phyloP scores from a whole-genome alignment of 2,888 invertebrate species.

The Xestia sexstrigata region DNA sequence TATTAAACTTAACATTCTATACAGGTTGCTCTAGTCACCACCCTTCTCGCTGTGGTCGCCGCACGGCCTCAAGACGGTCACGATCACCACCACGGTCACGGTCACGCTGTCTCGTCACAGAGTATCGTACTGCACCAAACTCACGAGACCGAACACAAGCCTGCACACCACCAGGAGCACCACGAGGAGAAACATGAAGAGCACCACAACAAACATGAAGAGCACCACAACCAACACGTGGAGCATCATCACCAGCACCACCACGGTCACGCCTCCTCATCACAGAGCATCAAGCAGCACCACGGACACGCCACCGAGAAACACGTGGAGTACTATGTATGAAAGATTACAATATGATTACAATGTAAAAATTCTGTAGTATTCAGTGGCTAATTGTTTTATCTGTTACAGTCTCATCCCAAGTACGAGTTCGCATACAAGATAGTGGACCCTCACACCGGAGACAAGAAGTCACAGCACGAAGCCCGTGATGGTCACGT shows the following conservation, averaged over 20 bases:
- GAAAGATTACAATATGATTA: neutral
- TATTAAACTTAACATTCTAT: neutral
- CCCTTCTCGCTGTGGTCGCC: slow-evolving; percentile 36
- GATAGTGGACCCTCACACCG: slow-evolving; percentile 86
- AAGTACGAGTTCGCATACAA: slow-evolving; percentile 89
- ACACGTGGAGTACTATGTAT: slow-evolving; percentile 61
- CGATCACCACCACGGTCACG: slow-evolving; percentile 68
- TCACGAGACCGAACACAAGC: slow-evolving; percentile 44
- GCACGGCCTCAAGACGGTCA: slow-evolving; percentile 58
- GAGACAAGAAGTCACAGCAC: slow-evolving; percentile 66
- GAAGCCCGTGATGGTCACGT: slow-evolving; percentile 89
- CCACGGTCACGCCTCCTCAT: slow-evolving; percentile 70
- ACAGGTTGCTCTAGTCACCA: slow-evolving; percentile 34
- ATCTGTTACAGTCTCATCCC: slow-evolving; percentile 78
- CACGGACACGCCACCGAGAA: slow-evolving; percentile 55
- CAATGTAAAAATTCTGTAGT: neutral
- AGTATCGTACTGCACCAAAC: slow-evolving; percentile 73
- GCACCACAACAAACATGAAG: slow-evolving; percentile 24
- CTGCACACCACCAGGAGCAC: slow-evolving; percentile 7
- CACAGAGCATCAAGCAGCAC: slow-evolving; percentile 70
- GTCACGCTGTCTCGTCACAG: slow-evolving; percentile 73
- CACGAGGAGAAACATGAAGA: neutral
- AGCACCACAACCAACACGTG: slow-evolving; percentile 37
- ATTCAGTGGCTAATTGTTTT: neutral
- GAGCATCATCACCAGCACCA: slow-evolving; percentile 41